These are phyloP conservation scores for Germaria angustata DNA, from an alignment of 2,888 invertebrate genomes.

Conservation along the genomic window DNA sequence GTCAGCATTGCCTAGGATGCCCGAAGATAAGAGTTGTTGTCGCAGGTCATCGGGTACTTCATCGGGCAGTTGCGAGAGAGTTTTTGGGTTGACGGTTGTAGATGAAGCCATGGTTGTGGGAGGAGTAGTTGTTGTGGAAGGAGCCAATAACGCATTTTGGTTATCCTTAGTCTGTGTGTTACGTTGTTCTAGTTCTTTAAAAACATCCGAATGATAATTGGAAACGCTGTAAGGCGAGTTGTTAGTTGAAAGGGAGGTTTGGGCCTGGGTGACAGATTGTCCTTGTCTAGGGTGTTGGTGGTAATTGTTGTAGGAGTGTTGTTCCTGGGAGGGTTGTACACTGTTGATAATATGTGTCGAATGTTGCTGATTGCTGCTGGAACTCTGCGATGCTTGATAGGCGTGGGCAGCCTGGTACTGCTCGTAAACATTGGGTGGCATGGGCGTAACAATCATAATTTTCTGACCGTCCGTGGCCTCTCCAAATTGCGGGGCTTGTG, in stretches of 20 bases:
- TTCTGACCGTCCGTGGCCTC: slow-evolving; percentile 78
- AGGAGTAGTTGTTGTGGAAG: not conserved
- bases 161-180: slow-evolving; percentile 17
- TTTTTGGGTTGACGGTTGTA: slow-evolving; percentile 69
- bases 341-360: slow-evolving; percentile 68
- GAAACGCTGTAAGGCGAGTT: slow-evolving; percentile 77
- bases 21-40: slow-evolving; percentile 90
- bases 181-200: slow-evolving; percentile 77
- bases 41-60: slow-evolving; percentile 93
- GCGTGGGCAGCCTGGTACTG: slow-evolving; percentile 69
- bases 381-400: slow-evolving; percentile 30
- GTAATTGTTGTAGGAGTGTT: slow-evolving; percentile 68
- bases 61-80: slow-evolving; percentile 85
- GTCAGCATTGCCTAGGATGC: slow-evolving; percentile 92
- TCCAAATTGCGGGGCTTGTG: slow-evolving; percentile 74
- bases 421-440: slow-evolving; percentile 73
- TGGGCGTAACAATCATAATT: slow-evolving; percentile 78
- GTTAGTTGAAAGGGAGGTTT: not conserved
- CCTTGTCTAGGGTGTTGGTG: slow-evolving; percentile 73
- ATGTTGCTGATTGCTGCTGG: slow-evolving; percentile 41
- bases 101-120: slow-evolving; percentile 49
- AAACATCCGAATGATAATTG: slow-evolving; percentile 78
- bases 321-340: slow-evolving; percentile 72
- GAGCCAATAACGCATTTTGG: slow-evolving; percentile 30
- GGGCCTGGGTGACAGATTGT: slow-evolving; percentile 27